Base-by-base conservation (phyloP, 2,113 vertebrate genomes). In the rabbit (Oryctolagus cuniculus) region DNA sequence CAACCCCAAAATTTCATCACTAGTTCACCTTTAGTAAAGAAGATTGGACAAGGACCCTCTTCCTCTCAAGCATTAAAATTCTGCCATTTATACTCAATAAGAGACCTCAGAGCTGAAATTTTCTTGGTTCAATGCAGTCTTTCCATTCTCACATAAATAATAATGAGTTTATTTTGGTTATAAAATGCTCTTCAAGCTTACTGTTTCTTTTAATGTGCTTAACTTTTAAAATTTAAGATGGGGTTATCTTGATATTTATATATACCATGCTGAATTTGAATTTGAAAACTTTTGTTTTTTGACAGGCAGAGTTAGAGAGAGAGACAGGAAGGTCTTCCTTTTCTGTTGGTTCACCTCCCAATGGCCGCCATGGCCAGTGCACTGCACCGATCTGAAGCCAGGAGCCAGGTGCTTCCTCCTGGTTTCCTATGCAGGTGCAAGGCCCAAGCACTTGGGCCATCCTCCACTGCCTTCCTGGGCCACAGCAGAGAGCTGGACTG, bases 91-190 rank as follows among this genome's bases (percentile, higher is more conserved):
- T 55, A 34, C 72, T 64, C 87, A 15, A 49, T 2, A 63, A 36
- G 55, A 77, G 77, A 29, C 87, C 44, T 58, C 7, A 67, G 66
- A 87, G 44, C 63, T 85, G 8, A 88, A 72, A 49, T 95, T 87
- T 67, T 64, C 44, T 38, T 75, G 29, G 75, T 51, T 85, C 9
- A 82, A 61, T 51, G 6, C 53, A 73, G 1, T 70, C n/a, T 91
- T 89, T 85, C n/a, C 13, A 1, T 70, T 89, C 74, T 93, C 24
- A 78, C 73, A n/a, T 36, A 70, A 93, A n/a, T 58, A 93, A 63
- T 4, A 53, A 1, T 89, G 53, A 64, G 58, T 90, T 70, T 73
- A 29, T 61, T 90, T 79, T 66, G 11, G 67, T 69, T 75, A 27
- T 58, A 86, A 77, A 91, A 25, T 82, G 36, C 22, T 77, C 75